Evolutionary conservation across 2,797 vertebrate genomes (phyloP), one percentile per base, ranked within the genome.

Genomic region (Danio choprae): DNA sequence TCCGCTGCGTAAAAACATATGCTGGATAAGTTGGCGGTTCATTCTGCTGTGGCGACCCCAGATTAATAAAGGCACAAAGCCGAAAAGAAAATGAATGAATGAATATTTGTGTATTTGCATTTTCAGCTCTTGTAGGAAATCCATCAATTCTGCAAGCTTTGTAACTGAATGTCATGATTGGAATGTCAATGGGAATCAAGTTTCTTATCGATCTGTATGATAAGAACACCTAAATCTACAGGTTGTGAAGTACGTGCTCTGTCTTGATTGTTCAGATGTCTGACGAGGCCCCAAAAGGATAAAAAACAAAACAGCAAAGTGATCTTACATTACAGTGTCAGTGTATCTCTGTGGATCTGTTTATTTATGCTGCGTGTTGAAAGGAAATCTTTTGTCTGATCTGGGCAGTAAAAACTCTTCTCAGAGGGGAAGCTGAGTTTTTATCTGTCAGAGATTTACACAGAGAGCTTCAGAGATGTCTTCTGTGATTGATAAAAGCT

Each of bases 341-440:
- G 82, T 83, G 69, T 59, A 80, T 81, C 88, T 85, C 82, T 71
- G 74, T 67, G 73, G 83, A 89, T 83, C 84, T 86, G 90, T 92
- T 89, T 91, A 88, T 90, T 91, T 91, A 89, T 86, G 77, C 87
- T 89, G 72, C 77, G 84, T 43, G 86, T 85, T 86, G 87, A 91
- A 83, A 89, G 87, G 79, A 83, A 87, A 84, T 88, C 87, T 90
- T 91, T 91, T 81, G 91, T 92, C 89, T 92, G 63, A 4, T 6
- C 82, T 83, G 82, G 85, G 85, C 88, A 86, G 85, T 86, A 89
- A 87, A 89, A 80, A 90, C 86, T 87, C 85, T 88, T 83, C 41
- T 89, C 86, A 88, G 87, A 80, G 78, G 78, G 82, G 79, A 89
- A 87, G 85, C 80, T 60, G 50, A 11, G 74, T 76, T 74, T 91